phyloP scores from a whole-genome alignment of 2,113 vertebrate species.

The Grammomys surdaster region DNA sequence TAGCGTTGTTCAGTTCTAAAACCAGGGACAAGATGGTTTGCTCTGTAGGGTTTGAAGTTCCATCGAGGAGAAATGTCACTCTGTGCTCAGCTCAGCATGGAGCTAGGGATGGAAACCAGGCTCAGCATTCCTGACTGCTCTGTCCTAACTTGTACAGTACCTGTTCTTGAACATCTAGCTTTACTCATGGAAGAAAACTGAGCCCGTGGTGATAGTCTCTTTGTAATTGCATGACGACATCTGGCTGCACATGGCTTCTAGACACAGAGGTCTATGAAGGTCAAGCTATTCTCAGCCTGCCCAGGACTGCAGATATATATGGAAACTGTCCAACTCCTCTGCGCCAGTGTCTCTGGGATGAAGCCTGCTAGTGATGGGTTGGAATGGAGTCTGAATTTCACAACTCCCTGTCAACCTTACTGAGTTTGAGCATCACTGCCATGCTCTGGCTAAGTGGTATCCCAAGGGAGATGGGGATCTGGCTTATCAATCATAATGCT shows the following conservation, averaged over 20 bases:
- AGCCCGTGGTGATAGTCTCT: not conserved
- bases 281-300: not conserved
- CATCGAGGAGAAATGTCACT: not conserved
- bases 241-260: not conserved
- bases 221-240: not conserved
- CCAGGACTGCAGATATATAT: not conserved
- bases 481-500: not conserved
- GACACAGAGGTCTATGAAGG: no score
- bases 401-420: not conserved
- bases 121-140: not conserved
- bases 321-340: not conserved
- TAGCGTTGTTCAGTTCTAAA: not conserved
- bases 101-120: no score
- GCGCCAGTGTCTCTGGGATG: not conserved
- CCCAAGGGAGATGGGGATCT: not conserved
- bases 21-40: not conserved
- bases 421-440: not conserved
- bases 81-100: not conserved
- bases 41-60: not conserved
- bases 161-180: not conserved
- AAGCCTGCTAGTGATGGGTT: not conserved
- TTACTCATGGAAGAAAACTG: not conserved
- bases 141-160: not conserved
- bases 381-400: not conserved
- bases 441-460: no score